phyloP scores from a whole-genome alignment of 2,797 vertebrate genomes.

The Limosa lapponica region DNA sequence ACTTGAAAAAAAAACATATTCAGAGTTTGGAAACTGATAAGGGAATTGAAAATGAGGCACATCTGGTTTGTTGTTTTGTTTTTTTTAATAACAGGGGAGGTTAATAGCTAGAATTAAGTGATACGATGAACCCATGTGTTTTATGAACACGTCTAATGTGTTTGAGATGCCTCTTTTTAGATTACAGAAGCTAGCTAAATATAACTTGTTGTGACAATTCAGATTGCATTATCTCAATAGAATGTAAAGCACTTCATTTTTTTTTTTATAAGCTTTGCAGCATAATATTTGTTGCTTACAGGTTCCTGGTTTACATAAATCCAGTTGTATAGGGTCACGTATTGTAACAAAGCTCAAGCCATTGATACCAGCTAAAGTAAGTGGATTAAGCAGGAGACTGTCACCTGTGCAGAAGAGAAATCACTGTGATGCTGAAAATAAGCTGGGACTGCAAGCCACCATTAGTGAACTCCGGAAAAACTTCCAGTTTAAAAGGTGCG shows the following conservation, averaged over 20 bases:
- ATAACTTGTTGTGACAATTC: neutral
- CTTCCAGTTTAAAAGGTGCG: constrained; percentile 91
- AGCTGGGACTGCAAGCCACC: constrained; percentile 83
- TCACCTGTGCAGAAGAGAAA: constrained; percentile 59
- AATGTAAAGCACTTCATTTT: neutral
- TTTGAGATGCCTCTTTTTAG: neutral
- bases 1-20: neutral
- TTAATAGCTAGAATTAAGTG: neutral
- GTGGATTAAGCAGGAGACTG: constrained; percentile 86
- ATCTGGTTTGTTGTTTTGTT: too few relatives aligned
- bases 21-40: neutral
- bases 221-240: neutral
- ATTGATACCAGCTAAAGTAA: constrained; percentile 84
- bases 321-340: constrained; percentile 46
- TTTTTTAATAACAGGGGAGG: neutral
- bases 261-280: neutral
- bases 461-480: constrained; percentile 91
- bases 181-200: neutral
- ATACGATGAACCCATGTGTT: neutral
- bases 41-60: neutral
- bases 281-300: neutral
- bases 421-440: constrained; percentile 84
- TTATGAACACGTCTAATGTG: neutral
- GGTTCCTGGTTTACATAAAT: constrained; percentile 84
- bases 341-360: constrained; percentile 71